Evolutionary conservation across 2,113 vertebrate genomes (phyloP).

Genomic region (Calidris pygmaea): DNA sequence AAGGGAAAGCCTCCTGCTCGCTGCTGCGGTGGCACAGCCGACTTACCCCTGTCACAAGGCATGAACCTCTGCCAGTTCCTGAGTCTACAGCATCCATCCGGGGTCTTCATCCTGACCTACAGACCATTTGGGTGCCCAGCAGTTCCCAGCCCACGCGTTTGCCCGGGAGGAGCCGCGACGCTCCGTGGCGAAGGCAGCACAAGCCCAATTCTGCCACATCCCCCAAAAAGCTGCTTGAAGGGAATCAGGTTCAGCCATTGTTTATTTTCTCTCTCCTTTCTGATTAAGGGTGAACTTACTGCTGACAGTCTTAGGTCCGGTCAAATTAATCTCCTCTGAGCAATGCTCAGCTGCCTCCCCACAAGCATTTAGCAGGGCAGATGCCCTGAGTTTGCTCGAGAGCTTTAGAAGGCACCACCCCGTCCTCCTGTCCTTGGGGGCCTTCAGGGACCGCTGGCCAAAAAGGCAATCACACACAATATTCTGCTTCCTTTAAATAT

Average conservation of each 20-base stretch:
- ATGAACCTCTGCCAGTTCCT: background rate
- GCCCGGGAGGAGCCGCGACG: background rate
- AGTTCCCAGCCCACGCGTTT: accelerated
- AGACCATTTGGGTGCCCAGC: background rate
- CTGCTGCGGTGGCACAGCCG: background rate
- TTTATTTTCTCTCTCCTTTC: background rate
- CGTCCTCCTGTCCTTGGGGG: background rate
- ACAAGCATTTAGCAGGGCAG: background rate
- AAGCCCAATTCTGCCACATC: background rate
- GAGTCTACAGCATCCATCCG: accelerated
- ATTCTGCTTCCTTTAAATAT: background rate
- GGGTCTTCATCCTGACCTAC: accelerated
- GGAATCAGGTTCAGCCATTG: accelerated
- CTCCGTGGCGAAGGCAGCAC: background rate
- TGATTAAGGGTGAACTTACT: background rate
- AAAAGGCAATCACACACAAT: slow-evolving; percentile 10
- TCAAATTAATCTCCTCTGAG: background rate
- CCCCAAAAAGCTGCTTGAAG: background rate
- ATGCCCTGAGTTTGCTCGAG: background rate
- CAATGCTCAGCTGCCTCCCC: background rate
- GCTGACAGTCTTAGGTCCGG: background rate
- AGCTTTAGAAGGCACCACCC: background rate
- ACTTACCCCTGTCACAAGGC: background rate
- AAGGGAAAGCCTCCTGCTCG: background rate
- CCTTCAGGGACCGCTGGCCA: background rate